A percentile compares a stretch with the other conserved stretches of the same genome.
Evolutionary conservation across 2,797 vertebrate species (phyloP).

Genomic region (Lagorchestes hirsutus): DNA sequence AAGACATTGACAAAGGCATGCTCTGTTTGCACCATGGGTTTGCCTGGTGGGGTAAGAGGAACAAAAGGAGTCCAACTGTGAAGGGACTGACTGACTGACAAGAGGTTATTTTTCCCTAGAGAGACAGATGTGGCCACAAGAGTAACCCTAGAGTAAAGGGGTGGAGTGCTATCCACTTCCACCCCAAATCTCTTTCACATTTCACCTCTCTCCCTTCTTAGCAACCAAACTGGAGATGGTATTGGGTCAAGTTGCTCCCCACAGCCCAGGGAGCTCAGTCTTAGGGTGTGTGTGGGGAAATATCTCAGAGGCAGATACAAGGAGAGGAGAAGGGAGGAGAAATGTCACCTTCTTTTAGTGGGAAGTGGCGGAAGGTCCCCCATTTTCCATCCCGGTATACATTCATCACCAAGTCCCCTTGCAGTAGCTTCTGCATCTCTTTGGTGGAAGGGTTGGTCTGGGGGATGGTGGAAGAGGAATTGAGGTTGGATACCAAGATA

Average conservation of each 20-base stretch:
- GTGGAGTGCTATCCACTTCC: not conserved
- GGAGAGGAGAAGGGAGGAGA: not conserved
- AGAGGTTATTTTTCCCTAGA: not conserved
- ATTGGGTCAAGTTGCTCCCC: not conserved
- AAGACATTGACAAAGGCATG: conserved; percentile 94
- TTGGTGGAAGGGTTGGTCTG: conserved; percentile 79
- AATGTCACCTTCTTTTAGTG: conserved; percentile 85
- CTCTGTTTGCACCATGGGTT: conserved; percentile 88
- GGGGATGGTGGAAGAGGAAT: conserved; percentile 83
- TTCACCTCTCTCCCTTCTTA: not conserved
- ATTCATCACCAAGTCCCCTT: conserved; percentile 92
- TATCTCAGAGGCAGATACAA: not conserved
- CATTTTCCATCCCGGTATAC: conserved; percentile 93
- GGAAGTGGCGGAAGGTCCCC: conserved; percentile 95
- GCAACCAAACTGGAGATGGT: not conserved
- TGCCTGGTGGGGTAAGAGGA: conserved; percentile 83
- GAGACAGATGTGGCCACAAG: not conserved
- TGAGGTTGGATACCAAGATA: conserved; percentile 92
- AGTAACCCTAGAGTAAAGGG: not conserved
- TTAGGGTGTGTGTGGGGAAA: not conserved
- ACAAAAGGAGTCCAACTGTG: not conserved
- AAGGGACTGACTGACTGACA: not conserved
- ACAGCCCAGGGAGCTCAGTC: not conserved
- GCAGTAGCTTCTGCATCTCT: conserved; percentile 87
- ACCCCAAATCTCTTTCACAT: not conserved